These are phyloP conservation scores for Drosophila seclusa DNA, from an alignment of 2,888 invertebrate genomes.

Conservation along the genomic window DNA sequence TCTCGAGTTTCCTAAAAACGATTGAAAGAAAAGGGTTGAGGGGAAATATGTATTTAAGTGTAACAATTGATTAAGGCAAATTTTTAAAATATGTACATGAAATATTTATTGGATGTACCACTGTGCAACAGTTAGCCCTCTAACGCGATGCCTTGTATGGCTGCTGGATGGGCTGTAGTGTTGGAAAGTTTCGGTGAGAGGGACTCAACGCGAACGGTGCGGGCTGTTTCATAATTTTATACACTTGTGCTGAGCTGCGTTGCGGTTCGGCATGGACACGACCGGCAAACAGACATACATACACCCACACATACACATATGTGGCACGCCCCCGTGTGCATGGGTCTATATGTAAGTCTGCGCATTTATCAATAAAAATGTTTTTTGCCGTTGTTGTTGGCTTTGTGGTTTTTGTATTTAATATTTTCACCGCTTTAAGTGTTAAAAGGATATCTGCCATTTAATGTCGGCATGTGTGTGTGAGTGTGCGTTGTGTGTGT, in stretches of 20 bases:
- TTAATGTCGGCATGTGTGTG: constrained; percentile 58
- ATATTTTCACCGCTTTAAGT: constrained; percentile 80
- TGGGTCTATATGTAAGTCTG: constrained; percentile 58
- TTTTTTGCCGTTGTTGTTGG: constrained; percentile 66
- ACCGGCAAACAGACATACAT: constrained; percentile 46
- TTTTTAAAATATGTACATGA: too few relatives aligned
- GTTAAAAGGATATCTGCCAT: constrained; percentile 81
- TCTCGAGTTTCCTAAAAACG: neutral
- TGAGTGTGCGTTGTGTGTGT: constrained; percentile 14
- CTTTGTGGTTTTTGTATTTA: constrained; percentile 81
- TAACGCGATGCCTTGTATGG: constrained; percentile 16
- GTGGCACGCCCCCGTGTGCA: constrained; percentile 21
- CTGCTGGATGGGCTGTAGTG: constrained; percentile 2
- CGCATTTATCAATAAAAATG: constrained; percentile 82
- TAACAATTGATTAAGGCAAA: neutral
- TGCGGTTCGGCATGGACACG: constrained; percentile 75
- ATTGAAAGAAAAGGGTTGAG: neutral
- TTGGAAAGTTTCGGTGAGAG: constrained; percentile 21
- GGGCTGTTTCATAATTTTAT: constrained; percentile 81
- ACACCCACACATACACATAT: constrained; percentile 16
- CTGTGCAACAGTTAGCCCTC: constrained; percentile 29
- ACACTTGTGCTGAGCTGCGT: constrained; percentile 74
- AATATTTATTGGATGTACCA: constrained; percentile 1
- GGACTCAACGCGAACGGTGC: constrained; percentile 60
- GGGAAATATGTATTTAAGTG: neutral